These are phyloP conservation scores for Lysandra coridon DNA, from an alignment of 2,888 invertebrate genomes.

Conservation along the genomic window DNA sequence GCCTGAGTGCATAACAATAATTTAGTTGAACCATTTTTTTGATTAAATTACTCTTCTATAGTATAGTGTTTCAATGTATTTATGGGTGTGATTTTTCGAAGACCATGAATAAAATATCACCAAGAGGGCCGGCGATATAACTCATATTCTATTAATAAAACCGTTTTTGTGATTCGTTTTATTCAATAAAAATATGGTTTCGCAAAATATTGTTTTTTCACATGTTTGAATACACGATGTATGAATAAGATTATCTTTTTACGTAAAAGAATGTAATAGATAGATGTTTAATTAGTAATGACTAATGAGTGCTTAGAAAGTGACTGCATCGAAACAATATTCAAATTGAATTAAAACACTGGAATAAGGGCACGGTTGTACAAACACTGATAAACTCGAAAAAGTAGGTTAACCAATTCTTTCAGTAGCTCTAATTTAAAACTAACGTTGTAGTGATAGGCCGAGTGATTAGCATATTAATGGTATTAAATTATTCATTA, in stretches of 20 bases:
- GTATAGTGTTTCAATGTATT: not conserved
- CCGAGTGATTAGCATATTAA: not conserved
- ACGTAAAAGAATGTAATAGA: too few relatives aligned
- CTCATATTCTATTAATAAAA: conserved; percentile 21
- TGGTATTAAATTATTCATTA: not conserved
- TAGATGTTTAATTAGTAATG: too few relatives aligned
- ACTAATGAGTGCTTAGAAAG: too few relatives aligned
- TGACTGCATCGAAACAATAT: not conserved
- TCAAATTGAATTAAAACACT: not conserved
- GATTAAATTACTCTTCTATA: not conserved
- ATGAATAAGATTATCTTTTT: too few relatives aligned
- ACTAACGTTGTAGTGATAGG: not conserved
- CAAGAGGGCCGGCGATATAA: conserved; percentile 12
- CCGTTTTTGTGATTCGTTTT: conserved; percentile 11
- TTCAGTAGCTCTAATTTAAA: not conserved
- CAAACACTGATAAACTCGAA: not conserved
- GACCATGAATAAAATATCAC: conserved; percentile 18
- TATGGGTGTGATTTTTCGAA: conserved; percentile 10
- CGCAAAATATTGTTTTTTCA: not conserved
- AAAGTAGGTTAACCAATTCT: not conserved
- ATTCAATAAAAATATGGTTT: conserved; percentile 5
- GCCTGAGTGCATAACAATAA: too few relatives aligned
- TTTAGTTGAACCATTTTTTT: not conserved
- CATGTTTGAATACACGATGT: not conserved
- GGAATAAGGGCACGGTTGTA: not conserved